Percentiles rank a stretch among this genome's conserved stretches.
Evolutionary conservation across 2,888 invertebrate species (phyloP).

Genomic region (Venustoraphidia nigricollis): DNA sequence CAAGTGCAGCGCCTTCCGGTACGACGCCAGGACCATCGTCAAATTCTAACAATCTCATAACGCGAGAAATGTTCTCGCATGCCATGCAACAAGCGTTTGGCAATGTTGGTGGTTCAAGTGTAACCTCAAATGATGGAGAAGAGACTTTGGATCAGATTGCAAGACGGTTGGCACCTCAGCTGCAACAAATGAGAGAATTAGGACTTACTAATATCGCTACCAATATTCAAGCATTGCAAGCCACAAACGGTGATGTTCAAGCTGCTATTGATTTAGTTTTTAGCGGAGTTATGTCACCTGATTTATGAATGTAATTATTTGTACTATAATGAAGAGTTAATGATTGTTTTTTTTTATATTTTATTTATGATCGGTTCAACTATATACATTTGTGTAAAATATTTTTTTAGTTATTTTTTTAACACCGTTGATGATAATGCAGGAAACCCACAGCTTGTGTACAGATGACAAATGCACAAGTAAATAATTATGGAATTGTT

Average conservation of each 20-base stretch:
- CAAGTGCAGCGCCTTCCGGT: constrained; percentile 32
- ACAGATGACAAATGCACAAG: too few species aligned
- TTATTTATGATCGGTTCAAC: too few species aligned
- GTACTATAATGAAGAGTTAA: too few species aligned
- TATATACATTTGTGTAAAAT: too few species aligned
- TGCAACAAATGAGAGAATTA: constrained; percentile 79
- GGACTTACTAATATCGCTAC: constrained; percentile 72
- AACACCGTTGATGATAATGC: too few species aligned
- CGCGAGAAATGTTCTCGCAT: constrained; percentile 64
- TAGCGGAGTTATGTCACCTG: constrained; percentile 32
- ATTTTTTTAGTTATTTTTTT: too few species aligned
- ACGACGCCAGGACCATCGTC: constrained; percentile 15
- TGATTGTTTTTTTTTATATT: too few species aligned
- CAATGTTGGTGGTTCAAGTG: constrained; percentile 15
- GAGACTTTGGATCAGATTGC: constrained; percentile 19
- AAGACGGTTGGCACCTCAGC: constrained; percentile 34
- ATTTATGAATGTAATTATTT: constrained; percentile 12
- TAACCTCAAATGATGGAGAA: constrained; percentile 12
- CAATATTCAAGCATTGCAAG: constrained; percentile 71
- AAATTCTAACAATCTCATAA: constrained; percentile 34
- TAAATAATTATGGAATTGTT: too few species aligned
- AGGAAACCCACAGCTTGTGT: too few species aligned
- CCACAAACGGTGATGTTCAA: constrained; percentile 72
- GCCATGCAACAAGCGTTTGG: constrained; percentile 57
- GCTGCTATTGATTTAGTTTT: constrained; percentile 84